These are phyloP conservation scores for Promerops cafer DNA, from an alignment of 2,113 vertebrate species.

Conservation along the genomic window DNA sequence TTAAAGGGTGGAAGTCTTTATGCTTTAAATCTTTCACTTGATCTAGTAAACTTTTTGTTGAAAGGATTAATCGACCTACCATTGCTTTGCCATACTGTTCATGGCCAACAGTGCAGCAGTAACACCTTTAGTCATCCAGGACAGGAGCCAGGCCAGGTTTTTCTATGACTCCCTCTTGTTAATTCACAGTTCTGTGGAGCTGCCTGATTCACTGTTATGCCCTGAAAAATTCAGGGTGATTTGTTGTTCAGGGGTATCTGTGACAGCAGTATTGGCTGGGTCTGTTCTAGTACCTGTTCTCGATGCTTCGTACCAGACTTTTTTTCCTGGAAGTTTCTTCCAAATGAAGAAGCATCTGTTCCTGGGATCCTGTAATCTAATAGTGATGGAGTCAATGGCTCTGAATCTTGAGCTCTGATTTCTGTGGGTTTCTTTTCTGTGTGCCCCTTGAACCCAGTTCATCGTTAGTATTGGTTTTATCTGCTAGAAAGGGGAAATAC, in stretches of 20 bases:
- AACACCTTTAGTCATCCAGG: background rate
- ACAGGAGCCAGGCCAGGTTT: background rate
- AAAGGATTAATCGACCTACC: background rate
- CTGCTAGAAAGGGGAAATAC: background rate
- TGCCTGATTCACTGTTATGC: background rate
- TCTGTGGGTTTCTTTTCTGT: background rate
- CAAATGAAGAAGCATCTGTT: background rate
- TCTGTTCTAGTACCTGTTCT: background rate
- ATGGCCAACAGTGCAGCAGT: background rate
- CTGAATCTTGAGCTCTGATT: background rate
- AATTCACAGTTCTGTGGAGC: background rate
- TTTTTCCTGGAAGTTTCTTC: background rate
- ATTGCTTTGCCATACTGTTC: background rate
- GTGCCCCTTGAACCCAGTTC: background rate
- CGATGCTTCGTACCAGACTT: rapidly evolving
- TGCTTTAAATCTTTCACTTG: background rate
- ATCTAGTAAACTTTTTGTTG: background rate
- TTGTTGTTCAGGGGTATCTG: background rate
- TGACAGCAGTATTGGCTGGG: no score
- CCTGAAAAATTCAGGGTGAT: background rate
- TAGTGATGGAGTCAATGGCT: background rate
- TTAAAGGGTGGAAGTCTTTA: background rate
- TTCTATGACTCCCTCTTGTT: background rate
- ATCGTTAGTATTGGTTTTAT: background rate
- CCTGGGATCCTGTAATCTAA: background rate